These are phyloP conservation scores for Buceros bicornis DNA, from an alignment of 2,797 vertebrate genomes.

Conservation along the genomic window DNA sequence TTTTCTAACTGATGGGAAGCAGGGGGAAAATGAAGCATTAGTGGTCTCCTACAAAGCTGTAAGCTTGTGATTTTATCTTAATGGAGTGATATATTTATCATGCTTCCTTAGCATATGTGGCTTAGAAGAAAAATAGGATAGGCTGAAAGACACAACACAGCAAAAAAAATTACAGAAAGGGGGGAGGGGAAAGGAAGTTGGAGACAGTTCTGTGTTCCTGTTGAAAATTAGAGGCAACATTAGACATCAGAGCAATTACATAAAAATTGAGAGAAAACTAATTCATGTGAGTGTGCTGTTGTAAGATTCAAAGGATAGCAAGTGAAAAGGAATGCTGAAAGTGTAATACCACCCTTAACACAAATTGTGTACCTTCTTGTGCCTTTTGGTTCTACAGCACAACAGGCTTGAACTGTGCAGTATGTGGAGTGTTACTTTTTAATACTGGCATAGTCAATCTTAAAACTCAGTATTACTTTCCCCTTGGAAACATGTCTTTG, in stretches of 20 bases:
- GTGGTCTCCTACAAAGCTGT: not conserved
- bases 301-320: not conserved
- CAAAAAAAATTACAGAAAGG: not conserved
- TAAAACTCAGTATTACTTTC: not conserved
- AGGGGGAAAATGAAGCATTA: not conserved
- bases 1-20: not conserved
- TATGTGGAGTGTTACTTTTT: not conserved
- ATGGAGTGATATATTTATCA: not conserved
- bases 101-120: not conserved
- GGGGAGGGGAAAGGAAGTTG: not conserved
- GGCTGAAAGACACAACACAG: not conserved
- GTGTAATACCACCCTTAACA: not conserved
- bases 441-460: not conserved
- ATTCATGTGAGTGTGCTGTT: not conserved
- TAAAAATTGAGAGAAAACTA: not conserved
- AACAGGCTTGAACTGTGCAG: not conserved
- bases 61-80: not conserved
- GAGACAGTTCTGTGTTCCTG: not conserved
- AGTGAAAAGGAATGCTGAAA: not conserved
- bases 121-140: not conserved
- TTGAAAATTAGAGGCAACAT: not conserved
- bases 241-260: not conserved
- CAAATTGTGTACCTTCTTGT: not conserved
- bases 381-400: not conserved
- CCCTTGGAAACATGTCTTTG: not conserved